phyloP scores from a whole-genome alignment of 2,113 vertebrate species.

The Catharus bicknelli region DNA sequence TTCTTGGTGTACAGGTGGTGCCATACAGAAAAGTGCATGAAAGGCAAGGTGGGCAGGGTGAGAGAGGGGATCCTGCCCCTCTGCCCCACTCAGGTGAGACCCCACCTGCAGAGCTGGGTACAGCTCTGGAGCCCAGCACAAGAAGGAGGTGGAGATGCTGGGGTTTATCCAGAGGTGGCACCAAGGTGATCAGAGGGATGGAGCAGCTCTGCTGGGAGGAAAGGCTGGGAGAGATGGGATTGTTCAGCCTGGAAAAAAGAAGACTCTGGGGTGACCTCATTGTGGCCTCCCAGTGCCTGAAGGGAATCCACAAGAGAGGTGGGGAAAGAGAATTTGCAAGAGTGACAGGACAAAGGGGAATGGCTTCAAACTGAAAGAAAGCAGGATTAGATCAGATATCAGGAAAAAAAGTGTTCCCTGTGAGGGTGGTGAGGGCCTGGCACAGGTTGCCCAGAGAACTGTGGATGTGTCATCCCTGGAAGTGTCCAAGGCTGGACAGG shows the following conservation, averaged over 20 bases:
- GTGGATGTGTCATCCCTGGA: neutral
- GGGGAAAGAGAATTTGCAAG: neutral
- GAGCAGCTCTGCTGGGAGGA: neutral
- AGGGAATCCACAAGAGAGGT: neutral
- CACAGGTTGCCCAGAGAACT: neutral
- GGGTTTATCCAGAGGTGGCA: rapidly evolving
- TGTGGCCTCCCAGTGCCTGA: neutral
- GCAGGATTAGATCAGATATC: neutral
- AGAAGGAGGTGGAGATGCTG: neutral
- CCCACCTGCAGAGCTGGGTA: neutral
- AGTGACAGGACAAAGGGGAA: too few relatives aligned
- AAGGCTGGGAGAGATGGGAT: neutral
- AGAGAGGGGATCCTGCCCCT: neutral
- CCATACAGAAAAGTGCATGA: rapidly evolving
- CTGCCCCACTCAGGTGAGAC: neutral
- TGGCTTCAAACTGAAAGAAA: neutral
- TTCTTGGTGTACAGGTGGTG: neutral
- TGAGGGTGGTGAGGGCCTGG: neutral
- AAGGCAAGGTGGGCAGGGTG: rapidly evolving
- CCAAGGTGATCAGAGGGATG: neutral
- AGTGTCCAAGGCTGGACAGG: rapidly evolving
- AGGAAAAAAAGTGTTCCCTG: neutral
- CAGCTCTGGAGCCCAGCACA: neutral
- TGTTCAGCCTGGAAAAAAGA: neutral
- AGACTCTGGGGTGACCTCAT: neutral